phyloP scores from a whole-genome alignment of 2,888 invertebrate species.

The Clepsis dumicolana region DNA sequence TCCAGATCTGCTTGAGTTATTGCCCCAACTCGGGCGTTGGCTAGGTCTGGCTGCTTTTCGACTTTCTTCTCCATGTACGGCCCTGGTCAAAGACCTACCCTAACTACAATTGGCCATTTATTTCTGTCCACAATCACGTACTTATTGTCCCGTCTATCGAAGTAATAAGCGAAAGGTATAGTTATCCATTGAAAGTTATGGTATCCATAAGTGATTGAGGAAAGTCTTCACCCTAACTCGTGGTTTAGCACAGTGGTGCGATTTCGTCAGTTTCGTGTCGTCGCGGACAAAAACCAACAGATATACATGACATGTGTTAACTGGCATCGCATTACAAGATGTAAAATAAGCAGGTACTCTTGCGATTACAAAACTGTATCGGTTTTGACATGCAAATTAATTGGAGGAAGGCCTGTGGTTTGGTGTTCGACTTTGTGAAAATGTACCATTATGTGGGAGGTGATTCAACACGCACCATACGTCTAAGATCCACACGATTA shows the following conservation, averaged over 20 bases:
- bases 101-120: constrained; percentile 39
- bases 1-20: constrained; percentile 73
- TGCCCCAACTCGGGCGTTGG: constrained; percentile 57
- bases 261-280: constrained; percentile 43
- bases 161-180: constrained; percentile 49
- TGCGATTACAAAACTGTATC: constrained; percentile 39
- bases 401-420: constrained; percentile 28
- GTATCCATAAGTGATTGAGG: constrained; percentile 46
- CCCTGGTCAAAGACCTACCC: constrained; percentile 61
- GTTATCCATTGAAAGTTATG: constrained; percentile 43
- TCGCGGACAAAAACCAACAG: constrained; percentile 17
- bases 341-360: constrained; percentile 22
- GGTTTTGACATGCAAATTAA: constrained; percentile 38
- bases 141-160: constrained; percentile 40
- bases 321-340: constrained; percentile 34
- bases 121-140: constrained; percentile 34
- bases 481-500: constrained; percentile 9
- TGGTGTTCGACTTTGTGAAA: constrained; percentile 30
- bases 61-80: constrained; percentile 81
- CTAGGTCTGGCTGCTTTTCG: constrained; percentile 55
- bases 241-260: constrained; percentile 47
- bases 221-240: constrained; percentile 48
- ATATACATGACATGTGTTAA: constrained; percentile 20
- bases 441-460: constrained; percentile 41
- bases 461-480: constrained; percentile 24